Evolutionary conservation across 2,888 invertebrate species (phyloP).

Genomic region (Eristalis intricaria): DNA sequence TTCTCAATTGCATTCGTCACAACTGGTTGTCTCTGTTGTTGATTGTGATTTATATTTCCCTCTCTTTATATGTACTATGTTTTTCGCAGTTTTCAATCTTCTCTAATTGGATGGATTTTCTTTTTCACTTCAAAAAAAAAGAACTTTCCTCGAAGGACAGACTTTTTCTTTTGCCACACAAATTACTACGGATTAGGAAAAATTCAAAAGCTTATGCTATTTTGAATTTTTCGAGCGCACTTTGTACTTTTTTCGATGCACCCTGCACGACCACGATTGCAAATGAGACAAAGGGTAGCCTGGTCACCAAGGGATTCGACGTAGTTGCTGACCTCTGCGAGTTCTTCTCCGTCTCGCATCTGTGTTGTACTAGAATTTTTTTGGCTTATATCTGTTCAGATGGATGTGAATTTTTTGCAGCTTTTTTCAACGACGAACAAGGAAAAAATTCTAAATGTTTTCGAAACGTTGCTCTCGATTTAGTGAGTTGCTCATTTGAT

Average conservation of each 20-base stretch:
- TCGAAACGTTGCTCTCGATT: not conserved
- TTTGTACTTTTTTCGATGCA: conserved; percentile 28
- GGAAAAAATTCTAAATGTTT: not conserved
- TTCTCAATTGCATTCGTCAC: conserved; percentile 36
- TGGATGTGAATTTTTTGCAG: not conserved
- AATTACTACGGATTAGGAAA: not conserved
- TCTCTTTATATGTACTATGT: not conserved
- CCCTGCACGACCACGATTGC: not conserved
- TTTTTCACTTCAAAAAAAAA: not conserved
- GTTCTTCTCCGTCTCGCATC: conserved; percentile 18
- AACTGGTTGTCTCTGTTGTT: conserved; percentile 24
- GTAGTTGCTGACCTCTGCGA: conserved; percentile 48
- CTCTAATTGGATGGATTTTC: conserved; percentile 32
- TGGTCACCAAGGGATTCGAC: conserved; percentile 39
- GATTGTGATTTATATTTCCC: conserved; percentile 18
- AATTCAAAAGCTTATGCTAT: not conserved
- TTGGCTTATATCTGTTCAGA: not conserved
- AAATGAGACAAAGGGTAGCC: conserved; percentile 19
- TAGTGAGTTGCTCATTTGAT: no score
- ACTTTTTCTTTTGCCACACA: not conserved
- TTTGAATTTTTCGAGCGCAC: not conserved
- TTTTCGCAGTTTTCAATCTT: conserved; percentile 38
- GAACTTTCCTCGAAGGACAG: not conserved
- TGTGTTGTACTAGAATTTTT: conserved; percentile 35
- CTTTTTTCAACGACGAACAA: not conserved